Evolutionary conservation across 2,888 invertebrate species (phyloP), one percentile per base, ranked within the genome.

Genomic region (Agrochola macilenta): DNA sequence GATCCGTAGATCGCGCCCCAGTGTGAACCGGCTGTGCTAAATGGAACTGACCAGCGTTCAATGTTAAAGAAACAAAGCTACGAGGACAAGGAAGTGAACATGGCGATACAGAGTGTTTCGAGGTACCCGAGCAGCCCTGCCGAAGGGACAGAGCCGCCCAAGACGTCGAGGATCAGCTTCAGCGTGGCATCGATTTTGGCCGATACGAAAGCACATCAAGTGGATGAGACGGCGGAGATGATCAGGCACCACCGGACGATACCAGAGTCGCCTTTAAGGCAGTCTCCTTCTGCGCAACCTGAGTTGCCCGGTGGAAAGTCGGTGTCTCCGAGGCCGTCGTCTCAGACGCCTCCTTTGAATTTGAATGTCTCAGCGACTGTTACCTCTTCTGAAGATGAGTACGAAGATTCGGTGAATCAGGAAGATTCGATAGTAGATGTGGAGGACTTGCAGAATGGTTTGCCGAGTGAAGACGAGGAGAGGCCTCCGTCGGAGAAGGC

Each of bases 141-240:
- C 91, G 97, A 97, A 92, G 97, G 97, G 84, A 97, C 97, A 86
- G 97, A 96, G 79, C 96, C 96, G 2, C 96, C 96, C 26, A 98
- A 98, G 92, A 97, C 97, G 82, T 97, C 98, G 84, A 97, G 98
- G 89, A 97, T 98, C 91, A 98, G 98, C 95, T 99, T 99, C 97
- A 98, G 99, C 95, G 99, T 99, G 87, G 98, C 99, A 11, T 98
- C 99, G 1, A 97, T 99, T 85, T 95, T 99, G 87, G 98, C 98
- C 26, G 99, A 99, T 90, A 98, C 99, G 46, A 97, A 98, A 93
- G 97, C 97, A 4, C 97, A 95, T 76, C 97, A 97, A 77, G 94
- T 89, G 39, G 93, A 96, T 81, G 95, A 95, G 78, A 95, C 96
- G 39, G 94, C 96, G 52, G 95, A 97, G 87, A 96, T 97, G 85